Evolutionary conservation across 2,888 invertebrate genomes (phyloP), one percentile per base, ranked within the genome.

Genomic region (Melieria crassipennis): DNA sequence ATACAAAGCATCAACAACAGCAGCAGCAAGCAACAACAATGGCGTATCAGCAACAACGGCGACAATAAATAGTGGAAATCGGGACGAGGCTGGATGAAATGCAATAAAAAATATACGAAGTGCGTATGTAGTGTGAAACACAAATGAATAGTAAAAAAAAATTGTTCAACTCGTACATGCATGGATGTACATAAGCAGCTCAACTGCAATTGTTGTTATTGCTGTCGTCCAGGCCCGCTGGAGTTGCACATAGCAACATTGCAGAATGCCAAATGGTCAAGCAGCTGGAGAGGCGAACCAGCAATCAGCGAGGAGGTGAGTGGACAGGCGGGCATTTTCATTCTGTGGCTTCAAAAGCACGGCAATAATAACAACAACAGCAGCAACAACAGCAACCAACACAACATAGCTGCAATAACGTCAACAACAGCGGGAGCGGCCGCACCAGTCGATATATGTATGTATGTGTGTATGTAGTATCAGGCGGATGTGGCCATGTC

Each of bases 151-250:
- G 50, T 50, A 50, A 10, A 50, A 50, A 50, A 50, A 50, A 10
- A 50, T 50, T 10, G 11, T 10, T 3, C 50, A 11, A 65, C 65
- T 30, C 58, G 56, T 50, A 60, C 45, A 7, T 62, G 48, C 43
- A 58, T 10, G 2, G n/a, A 50, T 50, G 11, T 52, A 7, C 43
- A 48, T n/a, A 4, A n/a, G 50, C 13, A 30, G 30, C 30, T 30
- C 30, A 30, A 30, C 30, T 30, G 10, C 45, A 16, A 47, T 48
- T 60, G 30, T 11, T 52, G 52, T 52, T 10, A 13, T 71, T 75
- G 72, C 69, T 70, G 75, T 64, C 75, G 71, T 61, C 73, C 72
- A 65, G 50, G 52, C 50, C 11, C 60, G 52, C 68, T 4, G 45
- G 42, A 46, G 3, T 30, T 61, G 71, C 16, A 46, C 61, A 69